phyloP scores from a whole-genome alignment of 2,888 invertebrate species.

The Lasioglossum oenotherae region DNA sequence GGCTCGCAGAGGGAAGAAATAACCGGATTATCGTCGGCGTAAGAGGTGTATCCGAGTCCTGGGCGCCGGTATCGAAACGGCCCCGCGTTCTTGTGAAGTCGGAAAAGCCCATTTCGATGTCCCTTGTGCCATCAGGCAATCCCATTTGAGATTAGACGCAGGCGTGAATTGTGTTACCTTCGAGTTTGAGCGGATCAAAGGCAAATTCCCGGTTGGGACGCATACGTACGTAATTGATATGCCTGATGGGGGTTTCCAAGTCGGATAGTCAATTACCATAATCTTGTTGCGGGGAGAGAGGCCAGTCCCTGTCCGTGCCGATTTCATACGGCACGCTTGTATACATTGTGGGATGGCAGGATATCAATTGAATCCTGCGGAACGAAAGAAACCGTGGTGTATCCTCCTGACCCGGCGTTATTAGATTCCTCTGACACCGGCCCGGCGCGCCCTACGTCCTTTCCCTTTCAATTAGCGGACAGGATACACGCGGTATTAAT shows the following conservation, averaged over 20 bases:
- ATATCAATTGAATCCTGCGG: conserved; percentile 73
- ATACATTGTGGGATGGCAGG: conserved; percentile 60
- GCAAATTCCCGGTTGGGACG: conserved; percentile 80
- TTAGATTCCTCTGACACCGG: conserved; percentile 59
- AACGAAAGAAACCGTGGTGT: conserved; percentile 63
- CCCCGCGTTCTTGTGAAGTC: conserved; percentile 69
- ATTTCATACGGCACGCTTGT: conserved; percentile 72
- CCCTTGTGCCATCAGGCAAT: conserved; percentile 77
- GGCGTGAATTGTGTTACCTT: conserved; percentile 81
- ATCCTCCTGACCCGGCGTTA: conserved; percentile 53
- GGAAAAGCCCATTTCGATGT: conserved; percentile 76
- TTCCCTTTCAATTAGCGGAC: conserved; percentile 70
- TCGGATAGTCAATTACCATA: conserved; percentile 83
- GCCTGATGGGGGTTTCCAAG: conserved; percentile 82
- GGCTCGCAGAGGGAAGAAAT: conserved; percentile 50
- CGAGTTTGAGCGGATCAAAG: conserved; percentile 82
- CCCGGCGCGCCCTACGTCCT: conserved; percentile 10
- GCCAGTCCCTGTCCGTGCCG: conserved; percentile 62
- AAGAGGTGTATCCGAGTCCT: conserved; percentile 55
- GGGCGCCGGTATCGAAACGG: conserved; percentile 50
- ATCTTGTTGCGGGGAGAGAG: conserved; percentile 79
- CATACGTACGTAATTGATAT: conserved; percentile 83
- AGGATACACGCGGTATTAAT: conserved; percentile 59
- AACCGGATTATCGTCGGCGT: conserved; percentile 66
- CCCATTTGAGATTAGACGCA: conserved; percentile 80